Percentiles rank a stretch among this genome's conserved stretches.
Conservation (phyloP, 2,888 invertebrate genomes). For the Julus scanicus region DNA sequence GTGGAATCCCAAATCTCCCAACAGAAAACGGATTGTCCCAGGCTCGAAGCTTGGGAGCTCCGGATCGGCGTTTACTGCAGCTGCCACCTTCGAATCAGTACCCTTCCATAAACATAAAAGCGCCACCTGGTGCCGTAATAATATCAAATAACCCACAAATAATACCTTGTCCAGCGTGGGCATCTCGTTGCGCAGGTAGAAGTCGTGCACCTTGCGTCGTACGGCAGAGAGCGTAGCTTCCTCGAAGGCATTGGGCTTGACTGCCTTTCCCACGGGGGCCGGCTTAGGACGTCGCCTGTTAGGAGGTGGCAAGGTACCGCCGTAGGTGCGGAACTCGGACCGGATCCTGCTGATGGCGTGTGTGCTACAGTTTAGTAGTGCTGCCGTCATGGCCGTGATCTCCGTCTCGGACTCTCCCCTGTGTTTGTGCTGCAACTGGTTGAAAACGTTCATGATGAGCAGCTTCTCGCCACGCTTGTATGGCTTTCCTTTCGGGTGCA, state of each 20-base stretch:
- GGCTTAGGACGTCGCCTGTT: background rate
- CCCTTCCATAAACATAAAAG: too few relatives aligned
- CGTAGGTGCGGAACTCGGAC: background rate
- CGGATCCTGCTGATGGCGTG: background rate
- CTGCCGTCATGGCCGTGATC: background rate
- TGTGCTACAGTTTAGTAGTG: background rate
- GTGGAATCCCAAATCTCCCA: constrained; percentile 21
- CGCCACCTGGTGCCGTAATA: too few relatives aligned
- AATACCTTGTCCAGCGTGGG: constrained; percentile 26
- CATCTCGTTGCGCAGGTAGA: constrained; percentile 28
- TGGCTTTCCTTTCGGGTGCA: background rate
- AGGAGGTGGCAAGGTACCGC: background rate
- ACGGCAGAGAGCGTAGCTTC: background rate
- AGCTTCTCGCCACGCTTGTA: background rate
- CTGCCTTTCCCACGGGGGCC: background rate
- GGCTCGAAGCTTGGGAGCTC: background rate
- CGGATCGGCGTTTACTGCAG: background rate
- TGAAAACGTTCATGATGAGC: background rate
- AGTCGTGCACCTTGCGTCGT: background rate
- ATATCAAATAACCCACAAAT: too few relatives aligned
- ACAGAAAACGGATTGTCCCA: background rate
- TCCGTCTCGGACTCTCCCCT: background rate
- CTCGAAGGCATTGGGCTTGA: background rate
- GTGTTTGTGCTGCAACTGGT: background rate
- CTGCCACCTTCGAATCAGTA: too few relatives aligned